A percentile compares a stretch with the other conserved stretches of the same genome.
These are phyloP conservation scores for Apotomis capreana DNA, from an alignment of 2,888 invertebrate genomes.

Conservation along the genomic window DNA sequence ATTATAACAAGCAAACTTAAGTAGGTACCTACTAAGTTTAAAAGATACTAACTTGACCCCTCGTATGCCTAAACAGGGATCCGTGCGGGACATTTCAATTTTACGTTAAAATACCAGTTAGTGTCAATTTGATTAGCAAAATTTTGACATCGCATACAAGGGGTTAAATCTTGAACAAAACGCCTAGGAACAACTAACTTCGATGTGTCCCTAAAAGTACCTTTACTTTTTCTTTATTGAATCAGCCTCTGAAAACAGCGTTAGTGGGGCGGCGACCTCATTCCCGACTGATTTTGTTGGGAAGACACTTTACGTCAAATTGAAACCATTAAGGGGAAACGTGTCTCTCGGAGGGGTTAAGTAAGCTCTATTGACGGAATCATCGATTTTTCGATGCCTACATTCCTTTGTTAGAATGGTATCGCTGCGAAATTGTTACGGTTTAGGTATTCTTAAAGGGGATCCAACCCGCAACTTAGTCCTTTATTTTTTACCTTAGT, in stretches of 20 bases:
- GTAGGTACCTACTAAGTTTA: too few relatives aligned
- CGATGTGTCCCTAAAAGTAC: slow-evolving; percentile 38
- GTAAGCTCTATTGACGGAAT: slow-evolving; percentile 54
- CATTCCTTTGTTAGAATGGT: slow-evolving; percentile 18
- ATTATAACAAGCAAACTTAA: too few relatives aligned
- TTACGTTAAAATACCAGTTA: too few relatives aligned
- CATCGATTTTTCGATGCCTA: slow-evolving; percentile 33
- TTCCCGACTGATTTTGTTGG: slow-evolving; percentile 53
- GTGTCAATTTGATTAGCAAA: too few relatives aligned
- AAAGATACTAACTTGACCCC: too few relatives aligned
- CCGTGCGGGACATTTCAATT: too few relatives aligned
- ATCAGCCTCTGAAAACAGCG: slow-evolving; percentile 41
- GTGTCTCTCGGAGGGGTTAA: slow-evolving; percentile 61
- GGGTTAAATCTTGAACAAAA: slow-evolving; percentile 26
- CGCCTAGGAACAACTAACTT: slow-evolving; percentile 17
- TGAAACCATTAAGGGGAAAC: slow-evolving; percentile 64
- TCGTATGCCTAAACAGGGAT: too few relatives aligned
- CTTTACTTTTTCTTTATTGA: slow-evolving; percentile 43
- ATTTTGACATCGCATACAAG: background rate
- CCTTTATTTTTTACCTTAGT: too few relatives aligned
- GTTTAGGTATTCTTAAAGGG: too few relatives aligned
- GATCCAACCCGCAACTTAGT: too few relatives aligned
- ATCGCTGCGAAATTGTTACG: background rate
- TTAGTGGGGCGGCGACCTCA: slow-evolving; percentile 42
- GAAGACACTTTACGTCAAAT: slow-evolving; percentile 63